Evolutionary conservation across 64 coral and sea anemone genomes (phyloP), one percentile per base, ranked within the genome.

Genomic region (Anthopleura sola): DNA sequence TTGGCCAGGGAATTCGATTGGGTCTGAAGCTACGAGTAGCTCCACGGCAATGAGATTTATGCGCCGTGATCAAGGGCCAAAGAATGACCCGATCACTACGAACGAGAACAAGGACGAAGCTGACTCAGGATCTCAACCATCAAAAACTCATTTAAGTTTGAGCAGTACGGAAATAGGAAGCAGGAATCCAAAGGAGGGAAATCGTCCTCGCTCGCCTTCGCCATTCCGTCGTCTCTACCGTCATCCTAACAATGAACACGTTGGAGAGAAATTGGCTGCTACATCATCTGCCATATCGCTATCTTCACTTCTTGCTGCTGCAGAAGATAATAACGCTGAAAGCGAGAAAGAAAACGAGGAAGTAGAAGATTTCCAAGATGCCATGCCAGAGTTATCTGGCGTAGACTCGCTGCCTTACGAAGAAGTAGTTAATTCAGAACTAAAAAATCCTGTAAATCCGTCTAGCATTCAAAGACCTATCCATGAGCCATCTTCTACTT

Each of bases 241-340:
- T 26, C 80, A 95, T 69, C 77, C 83, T 0, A 90, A 91, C 66
- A 86, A 85, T 58, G 90, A 87, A 75, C 55, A 84, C 84, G 60
- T 75, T 57, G 79, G 80, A 49, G 90, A 97, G 40, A 88, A 92
- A 36, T 66, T 82, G 54, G 31, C 84, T 9, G 81, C 80, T 24
- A 33, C 78, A 24, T 75, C 80, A 5, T 89, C 94, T 55, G 84
- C 87, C 15, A 93, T 97, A 49, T 92, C 94, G 21, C 81, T 97
- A 18, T 97, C 94, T 21, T 97, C 94, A 84, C 84, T 97, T 49
- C 54, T 97, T 21, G 94, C 94, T 29, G 88, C 87, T 46, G 83
- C 92, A 97, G 88, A 89, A 7, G 78, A 88, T 19, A 54, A 10
- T 2, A 55, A 79, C 38, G 55, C 15, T 1, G 89, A 86, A 36